These are phyloP conservation scores for Malurus cyaneus DNA, from an alignment of 2,113 vertebrate species.

Conservation along the genomic window DNA sequence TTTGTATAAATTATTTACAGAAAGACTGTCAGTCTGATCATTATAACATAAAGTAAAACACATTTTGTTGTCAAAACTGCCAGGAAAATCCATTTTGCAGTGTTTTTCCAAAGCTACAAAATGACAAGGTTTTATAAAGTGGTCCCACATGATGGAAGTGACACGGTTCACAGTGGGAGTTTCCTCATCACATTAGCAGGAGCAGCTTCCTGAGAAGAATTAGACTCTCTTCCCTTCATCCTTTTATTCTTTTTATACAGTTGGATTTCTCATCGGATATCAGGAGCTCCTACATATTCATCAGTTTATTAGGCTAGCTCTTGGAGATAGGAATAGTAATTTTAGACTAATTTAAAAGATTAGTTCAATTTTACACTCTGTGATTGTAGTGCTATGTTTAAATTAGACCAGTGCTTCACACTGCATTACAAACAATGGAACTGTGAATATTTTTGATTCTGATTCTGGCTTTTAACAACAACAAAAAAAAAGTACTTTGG, in stretches of 20 bases:
- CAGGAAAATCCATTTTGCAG: neutral
- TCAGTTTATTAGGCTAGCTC: neutral
- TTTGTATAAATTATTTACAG: neutral
- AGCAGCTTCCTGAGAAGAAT: slow-evolving; percentile 10
- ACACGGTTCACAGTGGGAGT: neutral
- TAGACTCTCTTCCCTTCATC: neutral
- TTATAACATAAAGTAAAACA: neutral
- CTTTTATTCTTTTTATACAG: neutral
- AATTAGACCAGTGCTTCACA: neutral
- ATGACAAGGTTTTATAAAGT: neutral
- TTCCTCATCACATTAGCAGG: slow-evolving; percentile 2
- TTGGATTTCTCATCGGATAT: neutral
- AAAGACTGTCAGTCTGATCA: neutral
- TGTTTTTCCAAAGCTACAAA: neutral
- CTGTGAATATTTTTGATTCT: neutral
- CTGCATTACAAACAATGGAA: neutral
- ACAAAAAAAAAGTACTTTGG: neutral
- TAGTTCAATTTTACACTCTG: neutral
- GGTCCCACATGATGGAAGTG: neutral
- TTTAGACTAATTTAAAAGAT: neutral
- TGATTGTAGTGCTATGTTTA: neutral
- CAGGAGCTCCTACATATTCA: slow-evolving; percentile 21
- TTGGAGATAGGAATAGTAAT: neutral
- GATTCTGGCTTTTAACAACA: neutral
- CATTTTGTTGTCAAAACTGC: neutral